Evolutionary conservation across 2,888 invertebrate species (phyloP).

Genomic region (Drosophila macrospina): DNA sequence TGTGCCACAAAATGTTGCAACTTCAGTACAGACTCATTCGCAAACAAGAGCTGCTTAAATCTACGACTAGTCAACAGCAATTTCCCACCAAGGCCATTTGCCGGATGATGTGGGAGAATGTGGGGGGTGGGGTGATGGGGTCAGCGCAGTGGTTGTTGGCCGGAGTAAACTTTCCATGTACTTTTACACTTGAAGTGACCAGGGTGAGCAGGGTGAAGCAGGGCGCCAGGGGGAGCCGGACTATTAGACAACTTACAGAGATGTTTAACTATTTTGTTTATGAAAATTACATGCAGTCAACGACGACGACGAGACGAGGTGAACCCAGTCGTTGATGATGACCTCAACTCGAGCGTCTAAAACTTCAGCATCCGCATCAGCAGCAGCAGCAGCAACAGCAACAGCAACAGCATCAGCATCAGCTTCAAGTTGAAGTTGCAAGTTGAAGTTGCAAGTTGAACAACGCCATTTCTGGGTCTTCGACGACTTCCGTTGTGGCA

Average conservation of each 20-base stretch:
- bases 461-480: constrained; percentile 40
- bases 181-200: constrained; percentile 51
- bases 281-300: constrained; percentile 62
- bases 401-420: constrained; percentile 33
- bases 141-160: not conserved
- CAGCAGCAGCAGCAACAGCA: constrained; percentile 35
- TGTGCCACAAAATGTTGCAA: constrained; percentile 20
- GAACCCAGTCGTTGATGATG: constrained; percentile 45
- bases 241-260: constrained; percentile 51
- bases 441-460: constrained; percentile 45
- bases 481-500: constrained; percentile 57
- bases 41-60: constrained; percentile 14
- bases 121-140: no score
- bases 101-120: no score
- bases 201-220: not conserved
- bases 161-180: constrained; percentile 46
- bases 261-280: constrained; percentile 75
- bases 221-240: not conserved
- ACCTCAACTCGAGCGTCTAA: constrained; percentile 47
- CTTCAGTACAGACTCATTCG: constrained; percentile 5
- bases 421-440: constrained; percentile 30
- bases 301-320: constrained; percentile 13
- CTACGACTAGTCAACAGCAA: constrained; percentile 15
- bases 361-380: constrained; percentile 37
- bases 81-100: constrained; percentile 5